These are phyloP conservation scores for Oncorhynchus nerka DNA, from an alignment of 2,113 vertebrate genomes.

Conservation along the genomic window DNA sequence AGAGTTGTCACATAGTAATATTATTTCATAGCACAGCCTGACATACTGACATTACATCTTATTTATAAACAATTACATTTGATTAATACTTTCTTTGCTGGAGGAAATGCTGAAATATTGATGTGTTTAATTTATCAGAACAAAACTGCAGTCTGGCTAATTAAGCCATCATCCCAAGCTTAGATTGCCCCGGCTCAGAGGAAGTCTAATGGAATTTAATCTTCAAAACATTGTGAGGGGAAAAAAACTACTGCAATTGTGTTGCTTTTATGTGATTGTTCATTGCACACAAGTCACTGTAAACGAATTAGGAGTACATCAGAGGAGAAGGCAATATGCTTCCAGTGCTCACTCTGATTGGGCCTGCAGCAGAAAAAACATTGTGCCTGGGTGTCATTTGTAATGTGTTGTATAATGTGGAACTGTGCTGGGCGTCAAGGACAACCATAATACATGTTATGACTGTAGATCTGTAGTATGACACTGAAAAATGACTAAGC, in stretches of 20 bases:
- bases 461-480: constrained; percentile 32
- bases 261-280: not conserved
- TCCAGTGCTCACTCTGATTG: not conserved
- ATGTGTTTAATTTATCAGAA: not conserved
- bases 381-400: constrained; percentile 25
- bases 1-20: not conserved
- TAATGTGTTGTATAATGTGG: constrained; percentile 36
- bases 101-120: not conserved
- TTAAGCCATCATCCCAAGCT: not conserved
- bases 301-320: constrained; percentile 15
- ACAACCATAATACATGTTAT: constrained; percentile 46
- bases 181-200: not conserved
- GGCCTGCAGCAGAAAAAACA: not conserved
- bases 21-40: not conserved
- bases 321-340: constrained; percentile 12
- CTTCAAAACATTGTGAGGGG: not conserved
- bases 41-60: not conserved
- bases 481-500: constrained; percentile 41
- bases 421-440: constrained; percentile 25
- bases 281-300: constrained; percentile 4
- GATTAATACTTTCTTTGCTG: not conserved
- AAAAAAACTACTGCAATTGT: not conserved
- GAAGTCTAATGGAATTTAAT: not conserved
- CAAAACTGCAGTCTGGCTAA: not conserved
- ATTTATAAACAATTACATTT: constrained; percentile 8